Percentiles rank a stretch among this genome's conserved stretches.
Evolutionary conservation across 2,113 vertebrate genomes (phyloP).

Genomic region (Dermatemys mawii): DNA sequence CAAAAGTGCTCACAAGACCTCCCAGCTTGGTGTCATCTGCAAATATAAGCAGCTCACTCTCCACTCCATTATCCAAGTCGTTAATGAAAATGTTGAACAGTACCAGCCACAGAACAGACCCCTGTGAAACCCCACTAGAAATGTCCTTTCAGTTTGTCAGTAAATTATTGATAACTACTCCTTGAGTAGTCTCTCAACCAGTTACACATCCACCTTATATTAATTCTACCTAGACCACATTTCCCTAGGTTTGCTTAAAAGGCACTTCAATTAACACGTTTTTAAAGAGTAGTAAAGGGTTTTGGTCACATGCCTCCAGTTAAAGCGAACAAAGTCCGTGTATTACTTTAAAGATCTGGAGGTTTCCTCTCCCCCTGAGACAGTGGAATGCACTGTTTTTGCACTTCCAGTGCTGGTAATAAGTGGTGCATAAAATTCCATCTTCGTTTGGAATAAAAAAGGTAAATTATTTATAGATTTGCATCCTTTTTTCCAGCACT

Average conservation of each 20-base stretch:
- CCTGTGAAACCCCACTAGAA: neutral
- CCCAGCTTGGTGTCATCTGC: neutral
- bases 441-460: slow-evolving; percentile 53
- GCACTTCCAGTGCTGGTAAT: slow-evolving; percentile 30
- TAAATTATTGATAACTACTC: neutral
- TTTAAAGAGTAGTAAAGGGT: neutral
- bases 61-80: neutral
- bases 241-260: neutral
- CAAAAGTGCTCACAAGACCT: neutral
- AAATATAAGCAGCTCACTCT: neutral
- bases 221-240: neutral
- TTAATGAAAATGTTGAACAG: neutral
- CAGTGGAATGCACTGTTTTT: slow-evolving; percentile 26
- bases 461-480: slow-evolving; percentile 47
- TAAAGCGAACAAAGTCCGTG: neutral
- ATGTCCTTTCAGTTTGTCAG: neutral
- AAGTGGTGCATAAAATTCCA: slow-evolving; percentile 74
- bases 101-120: neutral
- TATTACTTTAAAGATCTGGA: neutral
- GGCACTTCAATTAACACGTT: neutral
- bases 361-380: neutral
- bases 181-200: neutral
- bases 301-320: neutral
- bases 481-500: slow-evolving; percentile 45
- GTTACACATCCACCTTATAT: neutral